These are phyloP conservation scores for Cuculus canorus DNA, from an alignment of 2,797 vertebrate genomes.

Conservation along the genomic window DNA sequence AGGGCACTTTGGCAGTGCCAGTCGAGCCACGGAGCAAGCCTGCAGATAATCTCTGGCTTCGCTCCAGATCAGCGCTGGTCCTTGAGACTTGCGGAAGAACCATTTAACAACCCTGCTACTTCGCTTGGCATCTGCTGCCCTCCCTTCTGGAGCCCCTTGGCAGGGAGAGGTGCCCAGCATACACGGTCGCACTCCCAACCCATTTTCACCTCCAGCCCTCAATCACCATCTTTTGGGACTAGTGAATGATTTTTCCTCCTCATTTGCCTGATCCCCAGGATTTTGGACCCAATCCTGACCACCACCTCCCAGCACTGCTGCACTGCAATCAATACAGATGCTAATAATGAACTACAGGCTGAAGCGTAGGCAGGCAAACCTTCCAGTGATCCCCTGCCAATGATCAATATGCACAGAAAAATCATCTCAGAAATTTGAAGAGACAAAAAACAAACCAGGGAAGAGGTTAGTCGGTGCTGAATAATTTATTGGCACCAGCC, in stretches of 20 bases:
- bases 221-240: not conserved
- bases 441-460: not conserved
- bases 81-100: not conserved
- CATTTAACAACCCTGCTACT: not conserved
- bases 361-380: not conserved
- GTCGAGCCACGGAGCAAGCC: accelerated
- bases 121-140: not conserved
- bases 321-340: constrained; percentile 43
- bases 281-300: not conserved
- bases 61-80: accelerated
- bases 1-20: no score
- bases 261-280: not conserved
- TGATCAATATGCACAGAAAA: not conserved
- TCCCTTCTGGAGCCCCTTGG: accelerated
- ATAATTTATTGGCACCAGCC: not conserved
- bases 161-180: not conserved
- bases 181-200: accelerated
- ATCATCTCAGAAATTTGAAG: constrained; percentile 31
- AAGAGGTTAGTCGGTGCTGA: not conserved
- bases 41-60: not conserved
- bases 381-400: constrained; percentile 33
- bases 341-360: not conserved
- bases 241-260: not conserved
- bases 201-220: not conserved
- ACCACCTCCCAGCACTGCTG: not conserved